phyloP scores from a whole-genome alignment of 2,797 vertebrate genomes.

The Xerus rutilus region DNA sequence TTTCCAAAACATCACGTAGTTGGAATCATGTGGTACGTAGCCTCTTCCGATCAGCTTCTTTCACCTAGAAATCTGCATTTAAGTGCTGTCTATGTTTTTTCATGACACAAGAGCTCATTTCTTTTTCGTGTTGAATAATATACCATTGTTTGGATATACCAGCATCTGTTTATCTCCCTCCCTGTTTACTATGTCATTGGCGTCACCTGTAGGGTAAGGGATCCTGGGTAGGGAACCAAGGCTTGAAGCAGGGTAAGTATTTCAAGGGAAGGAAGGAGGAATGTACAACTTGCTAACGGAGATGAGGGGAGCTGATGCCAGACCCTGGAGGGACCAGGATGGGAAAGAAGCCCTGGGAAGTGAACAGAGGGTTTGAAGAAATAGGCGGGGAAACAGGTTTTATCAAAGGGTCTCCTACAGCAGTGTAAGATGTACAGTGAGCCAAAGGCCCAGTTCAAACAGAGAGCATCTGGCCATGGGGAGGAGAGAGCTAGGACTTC shows the following conservation, averaged over 20 bases:
- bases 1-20: too few species aligned
- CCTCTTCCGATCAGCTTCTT: too few species aligned
- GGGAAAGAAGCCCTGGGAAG: background rate
- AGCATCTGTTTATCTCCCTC: background rate
- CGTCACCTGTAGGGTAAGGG: background rate
- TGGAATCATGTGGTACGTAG: too few species aligned
- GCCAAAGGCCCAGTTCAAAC: background rate
- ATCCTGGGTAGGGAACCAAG: background rate
- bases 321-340: background rate
- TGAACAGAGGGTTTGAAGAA: background rate
- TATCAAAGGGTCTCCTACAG: background rate
- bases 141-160: too few species aligned
- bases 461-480: background rate
- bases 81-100: too few species aligned
- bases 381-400: background rate
- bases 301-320: background rate
- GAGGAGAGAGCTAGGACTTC: background rate
- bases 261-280: background rate
- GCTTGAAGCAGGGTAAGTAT: background rate
- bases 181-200: background rate
- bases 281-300: background rate
- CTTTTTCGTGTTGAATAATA: too few species aligned
- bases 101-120: too few species aligned
- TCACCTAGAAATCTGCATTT: too few species aligned
- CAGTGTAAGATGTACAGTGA: background rate